phyloP scores from a whole-genome alignment of 2,797 vertebrate genomes.

The Setipinna tenuifilis region DNA sequence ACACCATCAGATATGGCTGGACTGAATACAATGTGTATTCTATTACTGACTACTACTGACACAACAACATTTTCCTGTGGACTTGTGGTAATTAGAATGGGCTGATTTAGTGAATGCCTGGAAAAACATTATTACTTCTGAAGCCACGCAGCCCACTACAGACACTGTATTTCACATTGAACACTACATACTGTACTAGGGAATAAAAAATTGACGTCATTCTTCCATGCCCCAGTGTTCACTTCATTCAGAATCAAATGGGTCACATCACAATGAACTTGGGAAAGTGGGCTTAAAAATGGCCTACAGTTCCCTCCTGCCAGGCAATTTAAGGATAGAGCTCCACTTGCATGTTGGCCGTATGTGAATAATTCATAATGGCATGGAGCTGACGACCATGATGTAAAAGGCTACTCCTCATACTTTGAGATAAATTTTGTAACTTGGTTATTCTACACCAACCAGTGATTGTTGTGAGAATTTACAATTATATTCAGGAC shows the following conservation, averaged over 20 bases:
- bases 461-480: not conserved
- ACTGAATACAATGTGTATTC: not conserved
- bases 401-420: not conserved
- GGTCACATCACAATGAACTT: slow-evolving; percentile 2
- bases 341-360: not conserved
- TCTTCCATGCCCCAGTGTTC: not conserved
- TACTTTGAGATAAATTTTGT: not conserved
- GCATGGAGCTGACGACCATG: not conserved
- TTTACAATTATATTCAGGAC: not conserved
- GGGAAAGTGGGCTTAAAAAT: not conserved
- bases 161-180: not conserved
- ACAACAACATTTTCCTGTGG: not conserved
- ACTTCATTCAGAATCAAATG: not conserved
- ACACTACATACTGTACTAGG: not conserved
- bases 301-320: not conserved
- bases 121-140: too few relatives aligned
- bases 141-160: not conserved
- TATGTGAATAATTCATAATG: not conserved
- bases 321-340: not conserved
- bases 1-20: not conserved
- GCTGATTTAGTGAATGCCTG: too few relatives aligned
- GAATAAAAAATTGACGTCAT: not conserved
- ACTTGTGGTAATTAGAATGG: too few relatives aligned
- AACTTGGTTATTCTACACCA: not conserved
- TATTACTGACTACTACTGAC: not conserved